These are phyloP conservation scores for Laterallus jamaicensis DNA, from an alignment of 2,113 vertebrate species.

Conservation along the genomic window DNA sequence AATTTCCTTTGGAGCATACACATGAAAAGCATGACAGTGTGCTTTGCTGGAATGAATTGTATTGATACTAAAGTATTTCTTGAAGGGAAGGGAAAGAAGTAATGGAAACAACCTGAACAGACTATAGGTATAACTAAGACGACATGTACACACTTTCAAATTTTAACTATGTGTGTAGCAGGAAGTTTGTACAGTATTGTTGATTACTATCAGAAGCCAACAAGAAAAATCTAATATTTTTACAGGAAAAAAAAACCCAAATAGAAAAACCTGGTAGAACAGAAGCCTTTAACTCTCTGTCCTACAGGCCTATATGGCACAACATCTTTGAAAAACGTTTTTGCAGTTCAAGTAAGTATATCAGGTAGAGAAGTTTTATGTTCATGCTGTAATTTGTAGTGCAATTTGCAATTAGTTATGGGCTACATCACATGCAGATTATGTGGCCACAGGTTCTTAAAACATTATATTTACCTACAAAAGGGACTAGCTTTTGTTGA, in stretches of 20 bases:
- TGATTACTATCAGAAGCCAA: neutral
- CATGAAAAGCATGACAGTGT: neutral
- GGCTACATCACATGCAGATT: neutral
- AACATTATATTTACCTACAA: neutral
- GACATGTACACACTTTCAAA: neutral
- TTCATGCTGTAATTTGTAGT: neutral
- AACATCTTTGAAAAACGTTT: neutral
- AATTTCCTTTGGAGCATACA: conserved; percentile 7
- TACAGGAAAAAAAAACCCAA: neutral
- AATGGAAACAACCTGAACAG: neutral
- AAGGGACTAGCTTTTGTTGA: neutral
- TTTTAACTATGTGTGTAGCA: neutral
- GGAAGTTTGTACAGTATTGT: neutral
- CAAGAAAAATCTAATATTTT: neutral
- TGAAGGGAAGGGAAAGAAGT: neutral
- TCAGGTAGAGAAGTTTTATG: neutral
- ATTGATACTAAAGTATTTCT: neutral
- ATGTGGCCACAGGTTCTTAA: neutral
- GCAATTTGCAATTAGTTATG: neutral
- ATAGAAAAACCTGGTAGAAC: neutral
- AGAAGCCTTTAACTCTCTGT: neutral
- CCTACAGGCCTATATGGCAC: neutral
- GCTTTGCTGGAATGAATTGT: neutral
- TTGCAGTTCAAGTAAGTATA: neutral
- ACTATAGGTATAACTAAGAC: neutral